Evolutionary conservation across 1,140 invertebrate genomes (phyloP).

Genomic region (Trachymyrmex cornetzi): DNA sequence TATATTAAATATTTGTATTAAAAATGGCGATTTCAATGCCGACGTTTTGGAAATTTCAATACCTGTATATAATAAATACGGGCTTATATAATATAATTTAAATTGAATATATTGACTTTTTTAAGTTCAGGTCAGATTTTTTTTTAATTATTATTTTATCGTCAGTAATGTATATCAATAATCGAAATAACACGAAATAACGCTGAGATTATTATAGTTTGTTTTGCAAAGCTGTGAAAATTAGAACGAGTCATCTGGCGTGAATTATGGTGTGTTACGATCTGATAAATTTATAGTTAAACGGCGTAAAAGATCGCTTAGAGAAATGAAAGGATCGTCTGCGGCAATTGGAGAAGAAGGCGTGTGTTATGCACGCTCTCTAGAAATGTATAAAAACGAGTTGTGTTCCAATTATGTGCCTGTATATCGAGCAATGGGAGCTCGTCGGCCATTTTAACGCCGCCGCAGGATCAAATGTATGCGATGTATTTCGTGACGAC

Average conservation of each 20-base stretch:
- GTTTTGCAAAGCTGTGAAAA: conserved; percentile 27
- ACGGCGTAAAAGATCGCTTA: conserved; percentile 17
- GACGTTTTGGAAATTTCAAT: not conserved
- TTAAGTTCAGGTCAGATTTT: not conserved
- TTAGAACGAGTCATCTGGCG: conserved; percentile 21
- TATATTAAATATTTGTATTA: not conserved
- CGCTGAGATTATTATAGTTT: not conserved
- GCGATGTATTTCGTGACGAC: conserved; percentile 27
- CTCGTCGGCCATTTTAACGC: conserved; percentile 13
- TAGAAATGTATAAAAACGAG: conserved; percentile 36
- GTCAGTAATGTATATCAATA: not conserved
- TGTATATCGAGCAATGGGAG: conserved; percentile 10
- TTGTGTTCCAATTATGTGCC: conserved; percentile 53
- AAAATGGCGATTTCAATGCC: not conserved
- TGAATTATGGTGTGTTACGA: conserved; percentile 33
- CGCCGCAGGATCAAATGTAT: too few relatives aligned
- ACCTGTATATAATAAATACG: not conserved
- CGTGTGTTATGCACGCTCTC: conserved; percentile 37
- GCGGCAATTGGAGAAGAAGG: conserved; percentile 5
- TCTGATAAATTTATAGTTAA: conserved; percentile 44
- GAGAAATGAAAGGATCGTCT: conserved; percentile 34
- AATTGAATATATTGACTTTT: not conserved
- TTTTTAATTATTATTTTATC: not conserved
- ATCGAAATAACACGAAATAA: not conserved
- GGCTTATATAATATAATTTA: not conserved